Evolutionary conservation across 2,797 vertebrate genomes (phyloP).

Genomic region (Semotilus atromaculatus): DNA sequence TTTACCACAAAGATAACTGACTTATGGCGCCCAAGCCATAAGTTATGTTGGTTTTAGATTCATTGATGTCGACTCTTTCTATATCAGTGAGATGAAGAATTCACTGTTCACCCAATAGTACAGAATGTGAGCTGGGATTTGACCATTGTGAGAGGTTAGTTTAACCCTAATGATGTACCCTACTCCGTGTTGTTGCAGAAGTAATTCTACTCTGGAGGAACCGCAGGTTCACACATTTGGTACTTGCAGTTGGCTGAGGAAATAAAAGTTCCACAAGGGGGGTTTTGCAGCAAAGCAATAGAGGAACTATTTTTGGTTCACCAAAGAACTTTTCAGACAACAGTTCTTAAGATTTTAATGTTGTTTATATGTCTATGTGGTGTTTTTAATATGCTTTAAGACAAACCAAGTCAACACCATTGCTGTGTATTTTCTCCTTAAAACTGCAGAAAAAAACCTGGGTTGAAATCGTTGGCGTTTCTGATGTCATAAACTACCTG

Average conservation of each 20-base stretch:
- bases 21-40: not conserved
- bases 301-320: not conserved
- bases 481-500: too few species aligned
- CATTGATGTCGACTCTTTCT: not conserved
- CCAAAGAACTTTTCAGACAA: not conserved
- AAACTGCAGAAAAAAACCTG: too few species aligned
- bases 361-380: too few species aligned
- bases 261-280: not conserved
- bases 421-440: too few species aligned
- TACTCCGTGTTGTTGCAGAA: not conserved
- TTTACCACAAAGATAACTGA: not conserved
- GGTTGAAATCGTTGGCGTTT: too few species aligned
- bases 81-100: not conserved
- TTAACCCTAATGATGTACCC: too few species aligned
- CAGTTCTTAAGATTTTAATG: not conserved
- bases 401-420: too few species aligned
- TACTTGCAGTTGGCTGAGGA: not conserved
- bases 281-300: not conserved
- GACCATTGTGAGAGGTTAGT: too few species aligned
- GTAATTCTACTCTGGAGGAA: not conserved
- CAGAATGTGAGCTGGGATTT: too few species aligned
- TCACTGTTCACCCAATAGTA: not conserved
- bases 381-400: too few species aligned
- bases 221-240: not conserved
- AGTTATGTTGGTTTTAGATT: not conserved